Conservation (phyloP, 37 sponge, comb jelly and placozoan species). For the Aplysina aerophoba region DNA sequence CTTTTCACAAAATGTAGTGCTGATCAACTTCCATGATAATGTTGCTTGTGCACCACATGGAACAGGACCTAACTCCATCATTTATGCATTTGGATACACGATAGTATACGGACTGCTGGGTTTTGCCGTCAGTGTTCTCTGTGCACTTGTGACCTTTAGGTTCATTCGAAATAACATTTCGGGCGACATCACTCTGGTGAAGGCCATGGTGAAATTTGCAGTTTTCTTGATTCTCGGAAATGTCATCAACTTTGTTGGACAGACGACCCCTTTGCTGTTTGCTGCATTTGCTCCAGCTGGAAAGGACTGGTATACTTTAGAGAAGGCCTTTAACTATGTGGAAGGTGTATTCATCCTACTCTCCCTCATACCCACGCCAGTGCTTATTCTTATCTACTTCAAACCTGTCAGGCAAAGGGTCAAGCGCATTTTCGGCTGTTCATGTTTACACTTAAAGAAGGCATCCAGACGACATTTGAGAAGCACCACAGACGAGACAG, state of each 20-base stretch:
- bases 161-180: background rate
- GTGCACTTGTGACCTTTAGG: background rate
- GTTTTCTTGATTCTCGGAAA: slow-evolving; percentile 2
- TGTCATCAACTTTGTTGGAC: background rate
- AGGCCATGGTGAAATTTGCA: slow-evolving; percentile 9
- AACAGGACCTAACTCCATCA: too few species aligned
- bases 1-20: too few species aligned
- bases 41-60: too few species aligned
- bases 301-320: background rate
- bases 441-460: too few species aligned
- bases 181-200: background rate
- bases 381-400: background rate
- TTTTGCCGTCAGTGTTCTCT: background rate
- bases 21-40: too few species aligned
- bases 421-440: background rate
- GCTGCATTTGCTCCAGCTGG: background rate
- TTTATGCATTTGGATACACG: too few species aligned
- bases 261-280: background rate
- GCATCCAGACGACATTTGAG: too few species aligned
- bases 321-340: background rate
- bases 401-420: background rate
- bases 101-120: too few species aligned
- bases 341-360: background rate
- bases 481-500: too few species aligned
- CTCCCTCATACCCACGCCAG: background rate